Evolutionary conservation across 2,113 vertebrate genomes (phyloP).

Genomic region (Oxyruncus cristatus): DNA sequence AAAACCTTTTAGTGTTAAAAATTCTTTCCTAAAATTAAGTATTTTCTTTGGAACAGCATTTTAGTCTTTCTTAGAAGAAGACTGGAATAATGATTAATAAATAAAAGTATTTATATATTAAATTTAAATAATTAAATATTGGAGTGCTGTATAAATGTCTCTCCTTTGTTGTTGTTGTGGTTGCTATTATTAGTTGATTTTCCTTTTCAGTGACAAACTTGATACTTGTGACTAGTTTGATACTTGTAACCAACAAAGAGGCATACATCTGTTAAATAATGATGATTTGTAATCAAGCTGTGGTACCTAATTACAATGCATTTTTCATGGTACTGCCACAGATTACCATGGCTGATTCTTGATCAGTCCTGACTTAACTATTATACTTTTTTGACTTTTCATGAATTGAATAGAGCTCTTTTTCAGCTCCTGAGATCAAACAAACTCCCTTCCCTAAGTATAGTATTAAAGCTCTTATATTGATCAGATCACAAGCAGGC

Average conservation of each 20-base stretch:
- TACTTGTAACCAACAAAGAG: neutral
- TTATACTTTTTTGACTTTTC: neutral
- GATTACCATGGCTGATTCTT: neutral
- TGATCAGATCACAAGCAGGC: neutral
- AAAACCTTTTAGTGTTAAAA: neutral
- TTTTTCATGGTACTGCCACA: slow-evolving; percentile 14
- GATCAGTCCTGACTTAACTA: neutral
- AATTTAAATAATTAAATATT: neutral
- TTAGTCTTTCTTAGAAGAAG: neutral
- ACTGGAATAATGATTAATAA: neutral
- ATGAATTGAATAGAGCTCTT: neutral
- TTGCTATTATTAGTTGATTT: neutral
- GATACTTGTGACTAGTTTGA: neutral
- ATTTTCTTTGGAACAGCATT: neutral
- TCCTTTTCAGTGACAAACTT: neutral
- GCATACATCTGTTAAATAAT: neutral
- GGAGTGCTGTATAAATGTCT: neutral
- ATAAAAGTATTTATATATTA: neutral
- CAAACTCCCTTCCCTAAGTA: neutral
- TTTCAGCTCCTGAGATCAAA: neutral
- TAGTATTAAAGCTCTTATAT: neutral
- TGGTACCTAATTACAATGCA: slow-evolving; percentile 11
- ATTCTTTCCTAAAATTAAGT: neutral
- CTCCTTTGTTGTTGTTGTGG: neutral
- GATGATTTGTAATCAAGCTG: slow-evolving; percentile 13